Conservation (phyloP, 2,888 invertebrate species). For the Clunio marinus region DNA sequence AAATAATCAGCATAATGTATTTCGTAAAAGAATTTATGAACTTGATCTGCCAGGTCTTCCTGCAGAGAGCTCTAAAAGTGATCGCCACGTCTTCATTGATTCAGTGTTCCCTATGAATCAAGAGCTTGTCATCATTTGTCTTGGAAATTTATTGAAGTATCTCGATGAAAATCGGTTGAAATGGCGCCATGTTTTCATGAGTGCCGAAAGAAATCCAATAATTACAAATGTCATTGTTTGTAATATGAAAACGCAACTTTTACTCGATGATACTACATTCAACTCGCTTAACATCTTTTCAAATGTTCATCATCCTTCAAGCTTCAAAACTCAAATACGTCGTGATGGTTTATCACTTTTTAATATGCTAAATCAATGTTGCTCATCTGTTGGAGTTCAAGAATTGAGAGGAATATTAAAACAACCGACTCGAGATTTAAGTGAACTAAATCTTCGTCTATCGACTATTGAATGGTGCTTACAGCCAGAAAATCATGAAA, state of each 20-base stretch:
- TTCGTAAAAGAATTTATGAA: slow-evolving; percentile 40
- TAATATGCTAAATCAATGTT: slow-evolving; percentile 41
- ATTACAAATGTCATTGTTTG: slow-evolving; percentile 41
- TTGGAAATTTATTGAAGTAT: slow-evolving; percentile 42
- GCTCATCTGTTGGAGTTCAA: slow-evolving; percentile 41
- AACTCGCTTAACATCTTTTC: slow-evolving; percentile 64
- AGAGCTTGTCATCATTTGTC: slow-evolving; percentile 40
- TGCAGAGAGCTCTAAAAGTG: slow-evolving; percentile 20
- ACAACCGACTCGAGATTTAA: slow-evolving; percentile 41
- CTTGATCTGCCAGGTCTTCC: slow-evolving; percentile 41
- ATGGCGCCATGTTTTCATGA: slow-evolving; percentile 41
- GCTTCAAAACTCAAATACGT: slow-evolving; percentile 54
- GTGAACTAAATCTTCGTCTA: slow-evolving; percentile 40
- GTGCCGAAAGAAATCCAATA: slow-evolving; percentile 35
- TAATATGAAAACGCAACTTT: slow-evolving; percentile 56
- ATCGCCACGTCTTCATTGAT: slow-evolving; percentile 41
- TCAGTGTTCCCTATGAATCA: slow-evolving; percentile 41
- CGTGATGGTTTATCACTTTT: slow-evolving; percentile 55
- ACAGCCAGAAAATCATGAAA: slow-evolving; percentile 27
- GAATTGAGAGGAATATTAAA: slow-evolving; percentile 40
- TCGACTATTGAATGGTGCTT: slow-evolving; percentile 41
- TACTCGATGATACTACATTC: slow-evolving; percentile 59
- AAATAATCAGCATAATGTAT: slow-evolving; percentile 38
- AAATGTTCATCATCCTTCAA: slow-evolving; percentile 59
- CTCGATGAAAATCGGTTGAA: slow-evolving; percentile 39